A percentile compares a stretch with the other conserved stretches of the same genome.
phyloP scores from a whole-genome alignment of 2,113 vertebrate species.

The Percopsis transmontana region DNA sequence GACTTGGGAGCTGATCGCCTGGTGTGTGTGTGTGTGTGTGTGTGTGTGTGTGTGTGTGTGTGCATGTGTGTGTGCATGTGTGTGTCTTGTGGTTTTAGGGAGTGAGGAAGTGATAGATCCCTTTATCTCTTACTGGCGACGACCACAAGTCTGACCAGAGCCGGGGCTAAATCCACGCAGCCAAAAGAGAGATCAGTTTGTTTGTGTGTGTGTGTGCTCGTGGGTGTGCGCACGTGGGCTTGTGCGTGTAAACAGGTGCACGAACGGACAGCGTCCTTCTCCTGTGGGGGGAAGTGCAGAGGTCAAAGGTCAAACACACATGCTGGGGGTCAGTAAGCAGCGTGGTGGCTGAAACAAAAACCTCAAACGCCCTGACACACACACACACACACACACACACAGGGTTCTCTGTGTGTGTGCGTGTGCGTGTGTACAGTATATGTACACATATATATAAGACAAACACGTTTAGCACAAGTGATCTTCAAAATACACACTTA shows the following conservation, averaged over 20 bases:
- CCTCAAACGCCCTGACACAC: slow-evolving; percentile 22
- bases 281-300: slow-evolving; percentile 75
- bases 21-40: slow-evolving; percentile 31
- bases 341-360: slow-evolving; percentile 81
- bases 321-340: slow-evolving; percentile 80
- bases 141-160: slow-evolving; percentile 54
- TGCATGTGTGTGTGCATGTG: slow-evolving; percentile 6
- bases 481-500: too few relatives aligned
- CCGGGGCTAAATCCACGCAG: slow-evolving; percentile 60
- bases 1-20: slow-evolving; percentile 59
- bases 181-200: slow-evolving; percentile 65
- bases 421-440: not conserved
- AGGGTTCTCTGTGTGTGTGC: slow-evolving; percentile 5
- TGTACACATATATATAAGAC: not conserved
- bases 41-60: slow-evolving; percentile 28
- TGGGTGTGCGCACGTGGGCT: slow-evolving; percentile 47
- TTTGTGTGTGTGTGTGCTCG: slow-evolving; percentile 56
- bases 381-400: slow-evolving; percentile 14
- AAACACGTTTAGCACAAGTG: too few relatives aligned
- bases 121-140: slow-evolving; percentile 62
- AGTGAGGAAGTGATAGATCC: slow-evolving; percentile 65
- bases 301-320: slow-evolving; percentile 85
- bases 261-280: slow-evolving; percentile 51
- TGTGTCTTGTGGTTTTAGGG: slow-evolving; percentile 44
- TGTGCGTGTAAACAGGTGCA: slow-evolving; percentile 47